Conservation (phyloP, 2,113 vertebrate species). For the Tetrax tetrax region DNA sequence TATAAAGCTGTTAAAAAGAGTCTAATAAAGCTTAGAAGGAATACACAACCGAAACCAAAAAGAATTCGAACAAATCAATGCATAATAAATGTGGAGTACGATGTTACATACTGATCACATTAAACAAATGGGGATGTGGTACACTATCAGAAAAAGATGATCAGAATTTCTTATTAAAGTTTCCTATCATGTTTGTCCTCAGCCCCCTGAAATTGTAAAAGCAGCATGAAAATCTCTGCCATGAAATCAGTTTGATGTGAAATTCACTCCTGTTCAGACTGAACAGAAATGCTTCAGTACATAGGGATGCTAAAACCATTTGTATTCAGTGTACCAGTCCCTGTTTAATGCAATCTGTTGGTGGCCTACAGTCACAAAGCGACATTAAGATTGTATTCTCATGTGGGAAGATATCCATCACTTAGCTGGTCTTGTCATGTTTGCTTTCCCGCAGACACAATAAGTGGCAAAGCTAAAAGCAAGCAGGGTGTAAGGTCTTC, state of each 20-base stretch:
- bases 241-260: conserved; percentile 3
- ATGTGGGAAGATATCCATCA: conserved; percentile 42
- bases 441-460: conserved; percentile 25
- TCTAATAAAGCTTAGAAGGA: conserved; percentile 13
- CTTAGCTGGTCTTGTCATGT: conserved; percentile 29
- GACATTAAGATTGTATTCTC: conserved; percentile 42
- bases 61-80: background rate
- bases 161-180: background rate
- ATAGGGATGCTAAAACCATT: background rate
- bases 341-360: conserved; percentile 45
- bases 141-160: background rate
- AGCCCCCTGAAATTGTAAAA: background rate
- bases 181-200: background rate
- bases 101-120: background rate
- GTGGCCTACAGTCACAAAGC: conserved; percentile 28
- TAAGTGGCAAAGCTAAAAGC: conserved; percentile 8
- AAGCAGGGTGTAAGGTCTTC: background rate
- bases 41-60: background rate
- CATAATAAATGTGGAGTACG: background rate
- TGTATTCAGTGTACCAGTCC: conserved; percentile 7
- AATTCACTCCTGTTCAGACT: background rate
- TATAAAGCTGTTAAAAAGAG: conserved; percentile 1
- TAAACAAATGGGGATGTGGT: background rate
- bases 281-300: background rate
- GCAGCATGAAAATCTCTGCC: background rate